Evolutionary conservation across 2,797 vertebrate species (phyloP), one percentile per base, ranked within the genome.

Genomic region (Balearica regulorum): DNA sequence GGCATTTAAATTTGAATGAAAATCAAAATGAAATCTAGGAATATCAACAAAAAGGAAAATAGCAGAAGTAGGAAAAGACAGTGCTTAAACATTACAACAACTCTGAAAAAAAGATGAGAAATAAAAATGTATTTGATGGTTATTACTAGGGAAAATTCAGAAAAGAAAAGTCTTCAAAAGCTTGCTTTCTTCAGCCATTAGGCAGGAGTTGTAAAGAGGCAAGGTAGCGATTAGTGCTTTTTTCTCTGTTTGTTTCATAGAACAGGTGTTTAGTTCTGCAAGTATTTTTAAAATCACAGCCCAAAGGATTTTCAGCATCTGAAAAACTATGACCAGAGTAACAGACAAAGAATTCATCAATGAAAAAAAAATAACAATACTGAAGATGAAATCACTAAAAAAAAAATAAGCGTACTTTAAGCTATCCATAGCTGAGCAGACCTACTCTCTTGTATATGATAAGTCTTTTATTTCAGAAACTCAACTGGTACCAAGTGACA

Each of bases 181-280:
- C 16, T 73, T 66, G 62, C 25, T 68, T 55, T 87, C 29, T 79
- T 15, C 5, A 58, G 21, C 29, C 15, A 31, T 9, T 69, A 78
- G 4, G 13, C 5, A 2, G 22, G 26, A 78, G 5, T 65, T 90
- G 89, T 41, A 65, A 86, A 92, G 35, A 13, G 48, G 7, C 9
- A 49, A 58, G 21, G 39, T n/a, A 28, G 16, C 0, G 0, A 70
- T 44, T n/a, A 80, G 5, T 70, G 13, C 0, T 49, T 43, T 71
- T 48, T 24, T 3, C 4, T 41, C 31, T 28, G 0, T 78, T 54
- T 76, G 5, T 53, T 94, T 84, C 29, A 24, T 3, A 48, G 26
- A 76, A 60, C 16, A 37, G 6, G 16, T 64, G 31, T 70, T 90
- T 68, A 78, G 53, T 90, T 83, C 69, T 90, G 24, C 18, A 82